A percentile compares a stretch with the other conserved stretches of the same genome.
Conservation (phyloP, 2,797 vertebrate genomes). For the Streptopelia turtur region DNA sequence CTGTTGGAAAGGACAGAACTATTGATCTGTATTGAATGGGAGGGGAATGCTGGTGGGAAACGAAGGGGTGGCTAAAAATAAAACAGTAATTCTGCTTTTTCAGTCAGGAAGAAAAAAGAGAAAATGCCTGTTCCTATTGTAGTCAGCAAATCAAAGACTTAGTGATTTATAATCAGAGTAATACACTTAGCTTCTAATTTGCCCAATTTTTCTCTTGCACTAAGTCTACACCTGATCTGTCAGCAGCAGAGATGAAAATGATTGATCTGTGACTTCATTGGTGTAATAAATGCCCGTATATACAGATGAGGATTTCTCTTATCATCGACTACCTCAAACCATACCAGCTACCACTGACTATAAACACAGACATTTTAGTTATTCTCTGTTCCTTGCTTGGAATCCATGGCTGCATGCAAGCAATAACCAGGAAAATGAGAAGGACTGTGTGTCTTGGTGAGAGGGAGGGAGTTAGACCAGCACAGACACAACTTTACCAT, state of each 20-base stretch:
- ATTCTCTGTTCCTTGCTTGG: not conserved
- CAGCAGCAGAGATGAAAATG: not conserved
- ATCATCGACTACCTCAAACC: not conserved
- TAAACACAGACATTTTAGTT: not conserved
- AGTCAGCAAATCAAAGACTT: conserved; percentile 16
- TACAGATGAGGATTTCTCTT: not conserved
- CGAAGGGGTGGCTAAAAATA: conserved; percentile 22
- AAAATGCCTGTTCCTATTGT: not conserved
- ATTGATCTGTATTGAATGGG: conserved; percentile 20
- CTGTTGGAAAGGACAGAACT: conserved; percentile 33
- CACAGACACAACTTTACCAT: not conserved
- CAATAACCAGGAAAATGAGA: not conserved
- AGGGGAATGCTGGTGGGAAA: not conserved
- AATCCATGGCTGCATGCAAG: not conserved
- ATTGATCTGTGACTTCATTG: not conserved
- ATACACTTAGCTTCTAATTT: not conserved
- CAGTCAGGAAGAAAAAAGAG: not conserved
- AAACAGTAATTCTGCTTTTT: not conserved
- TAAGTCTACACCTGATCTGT: not conserved
- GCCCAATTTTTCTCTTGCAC: not conserved
- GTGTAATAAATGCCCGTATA: not conserved
- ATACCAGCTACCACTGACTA: not conserved
- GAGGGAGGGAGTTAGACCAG: not conserved
- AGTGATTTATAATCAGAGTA: conserved; percentile 21
- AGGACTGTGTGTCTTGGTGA: not conserved